Percentiles rank a stretch among this genome's conserved stretches.
Evolutionary conservation across 2,888 invertebrate species (phyloP).

Genomic region (Andrena bucephala): DNA sequence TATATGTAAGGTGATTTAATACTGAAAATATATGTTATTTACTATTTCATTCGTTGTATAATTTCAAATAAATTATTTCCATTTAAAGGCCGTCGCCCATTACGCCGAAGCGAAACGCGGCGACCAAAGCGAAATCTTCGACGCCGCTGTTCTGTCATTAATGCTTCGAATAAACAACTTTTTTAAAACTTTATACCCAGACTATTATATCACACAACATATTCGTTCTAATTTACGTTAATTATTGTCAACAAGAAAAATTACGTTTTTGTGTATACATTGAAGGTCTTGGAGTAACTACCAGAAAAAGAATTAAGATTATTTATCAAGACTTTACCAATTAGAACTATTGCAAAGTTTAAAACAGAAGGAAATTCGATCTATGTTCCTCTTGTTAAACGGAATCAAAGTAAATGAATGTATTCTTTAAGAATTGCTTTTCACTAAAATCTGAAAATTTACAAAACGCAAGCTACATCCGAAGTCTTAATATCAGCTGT

Average conservation of each 20-base stretch:
- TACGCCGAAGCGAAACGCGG: no score
- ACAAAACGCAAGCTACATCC: conserved; percentile 30
- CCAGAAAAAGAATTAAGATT: not conserved
- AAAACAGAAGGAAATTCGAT: not conserved
- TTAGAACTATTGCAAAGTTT: conserved; percentile 17
- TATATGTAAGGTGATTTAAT: conserved; percentile 32
- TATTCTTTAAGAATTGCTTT: conserved; percentile 24
- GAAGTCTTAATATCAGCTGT: conserved; percentile 84
- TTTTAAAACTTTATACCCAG: not conserved
- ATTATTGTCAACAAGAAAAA: conserved; percentile 50
- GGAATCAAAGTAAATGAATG: conserved; percentile 16
- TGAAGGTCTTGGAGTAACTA: conserved; percentile 26
- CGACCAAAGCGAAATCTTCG: no score
- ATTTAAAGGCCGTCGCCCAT: not conserved
- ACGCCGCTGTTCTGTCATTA: no score
- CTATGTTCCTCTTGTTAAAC: conserved; percentile 1
- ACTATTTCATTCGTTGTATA: conserved; percentile 47
- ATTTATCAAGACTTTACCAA: not conserved
- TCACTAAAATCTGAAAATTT: conserved; percentile 43
- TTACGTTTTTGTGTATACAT: conserved; percentile 5
- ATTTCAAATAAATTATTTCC: conserved; percentile 16
- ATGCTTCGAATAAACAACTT: conserved; percentile 4
- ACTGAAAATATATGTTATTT: conserved; percentile 37
- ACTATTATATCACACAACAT: conserved; percentile 16
- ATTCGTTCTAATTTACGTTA: conserved; percentile 24